These are phyloP conservation scores for Pomacea canaliculata DNA, from an alignment of 2,888 invertebrate genomes.

Conservation along the genomic window DNA sequence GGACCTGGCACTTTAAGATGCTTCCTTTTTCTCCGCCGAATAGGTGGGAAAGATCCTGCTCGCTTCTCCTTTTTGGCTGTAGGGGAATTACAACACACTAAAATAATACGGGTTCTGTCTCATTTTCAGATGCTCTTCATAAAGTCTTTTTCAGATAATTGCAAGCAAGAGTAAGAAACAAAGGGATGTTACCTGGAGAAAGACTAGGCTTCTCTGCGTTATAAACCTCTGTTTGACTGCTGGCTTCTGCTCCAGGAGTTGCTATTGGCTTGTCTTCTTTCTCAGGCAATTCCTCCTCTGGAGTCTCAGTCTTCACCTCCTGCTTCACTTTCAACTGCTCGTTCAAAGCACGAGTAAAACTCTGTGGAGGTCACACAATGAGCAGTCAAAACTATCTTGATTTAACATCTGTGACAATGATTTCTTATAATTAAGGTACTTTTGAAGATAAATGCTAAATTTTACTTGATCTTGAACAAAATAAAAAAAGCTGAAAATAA, in stretches of 20 bases:
- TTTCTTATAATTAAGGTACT: too few species aligned
- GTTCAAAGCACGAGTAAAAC: too few species aligned
- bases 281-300: not conserved
- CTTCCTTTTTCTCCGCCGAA: not conserved
- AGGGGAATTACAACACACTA: not conserved
- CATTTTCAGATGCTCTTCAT: too few species aligned
- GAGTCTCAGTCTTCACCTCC: not conserved
- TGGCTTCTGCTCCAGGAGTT: conserved; percentile 7
- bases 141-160: too few species aligned
- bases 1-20: not conserved
- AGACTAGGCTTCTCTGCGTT: not conserved
- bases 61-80: conserved; percentile 8
- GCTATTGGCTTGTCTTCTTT: not conserved
- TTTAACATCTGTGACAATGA: too few species aligned
- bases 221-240: conserved; percentile 6
- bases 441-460: too few species aligned
- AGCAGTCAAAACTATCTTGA: too few species aligned
- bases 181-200: too few species aligned
- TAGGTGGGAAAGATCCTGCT: conserved; percentile 13
- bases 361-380: too few species aligned
- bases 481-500: too few species aligned
- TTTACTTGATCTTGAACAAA: too few species aligned
- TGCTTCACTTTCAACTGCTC: not conserved
- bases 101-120: not conserved
- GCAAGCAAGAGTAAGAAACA: too few species aligned